Conservation (phyloP, 2,888 invertebrate genomes). For the Chydorus sphaericus region DNA sequence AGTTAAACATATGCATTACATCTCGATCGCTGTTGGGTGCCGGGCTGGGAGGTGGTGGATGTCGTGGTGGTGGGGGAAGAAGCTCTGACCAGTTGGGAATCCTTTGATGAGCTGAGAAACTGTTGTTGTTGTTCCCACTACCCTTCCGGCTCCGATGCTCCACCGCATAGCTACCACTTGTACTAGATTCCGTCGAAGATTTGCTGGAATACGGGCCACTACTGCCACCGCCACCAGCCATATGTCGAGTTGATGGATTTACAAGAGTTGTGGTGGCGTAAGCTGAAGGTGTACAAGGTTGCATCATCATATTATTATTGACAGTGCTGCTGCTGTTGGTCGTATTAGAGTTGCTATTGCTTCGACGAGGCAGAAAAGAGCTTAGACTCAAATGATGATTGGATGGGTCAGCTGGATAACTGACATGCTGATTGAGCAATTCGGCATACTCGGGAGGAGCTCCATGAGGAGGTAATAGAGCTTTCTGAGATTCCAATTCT, state of each 20-base stretch:
- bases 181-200: constrained; percentile 4
- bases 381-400: constrained; percentile 8
- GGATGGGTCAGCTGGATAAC: neutral
- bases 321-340: too few relatives aligned
- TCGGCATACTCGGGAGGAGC: constrained; percentile 11
- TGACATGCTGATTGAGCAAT: neutral
- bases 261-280: constrained; percentile 77
- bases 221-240: neutral
- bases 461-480: constrained; percentile 5
- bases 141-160: neutral
- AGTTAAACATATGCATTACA: neutral
- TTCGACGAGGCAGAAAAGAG: constrained; percentile 12
- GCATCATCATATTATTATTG: constrained; percentile 2
- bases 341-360: constrained; percentile 1
- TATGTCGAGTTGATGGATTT: neutral
- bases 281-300: constrained; percentile 48
- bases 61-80: constrained; percentile 20
- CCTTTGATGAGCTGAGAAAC: neutral
- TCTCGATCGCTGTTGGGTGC: constrained; percentile 8
- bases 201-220: constrained; percentile 9
- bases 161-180: neutral
- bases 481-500: neutral
- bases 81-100: constrained; percentile 15
- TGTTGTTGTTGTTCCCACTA: constrained; percentile 5
- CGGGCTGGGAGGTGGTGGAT: constrained; percentile 15